Evolutionary conservation across 2,113 vertebrate species (phyloP).

Genomic region (Zingel zingel): DNA sequence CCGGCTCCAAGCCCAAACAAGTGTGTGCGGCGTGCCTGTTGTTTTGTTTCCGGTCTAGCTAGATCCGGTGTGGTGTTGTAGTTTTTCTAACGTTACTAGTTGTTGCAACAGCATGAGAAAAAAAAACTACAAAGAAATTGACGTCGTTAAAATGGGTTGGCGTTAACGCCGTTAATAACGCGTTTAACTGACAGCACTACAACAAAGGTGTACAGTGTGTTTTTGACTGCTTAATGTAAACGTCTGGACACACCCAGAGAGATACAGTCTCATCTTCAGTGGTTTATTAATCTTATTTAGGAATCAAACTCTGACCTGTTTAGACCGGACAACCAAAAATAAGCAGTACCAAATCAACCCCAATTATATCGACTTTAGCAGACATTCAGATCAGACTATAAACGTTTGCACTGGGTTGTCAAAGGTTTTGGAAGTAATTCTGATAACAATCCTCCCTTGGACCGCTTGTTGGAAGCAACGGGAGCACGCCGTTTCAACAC

Average conservation of each 20-base stretch:
- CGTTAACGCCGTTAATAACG: too few species aligned
- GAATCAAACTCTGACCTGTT: not conserved
- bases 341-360: not conserved
- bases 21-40: too few species aligned
- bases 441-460: constrained; percentile 8
- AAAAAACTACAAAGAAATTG: too few species aligned
- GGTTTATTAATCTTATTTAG: not conserved
- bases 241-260: not conserved
- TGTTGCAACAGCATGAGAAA: too few species aligned
- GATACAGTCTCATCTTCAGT: not conserved
- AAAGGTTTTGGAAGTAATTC: not conserved
- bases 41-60: too few species aligned
- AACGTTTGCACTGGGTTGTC: not conserved
- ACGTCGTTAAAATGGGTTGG: too few species aligned
- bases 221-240: not conserved
- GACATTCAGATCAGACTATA: constrained; percentile 3
- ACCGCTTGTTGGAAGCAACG: not conserved
- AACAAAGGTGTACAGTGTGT: not conserved
- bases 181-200: too few species aligned
- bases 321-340: not conserved
- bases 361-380: not conserved
- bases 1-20: too few species aligned
- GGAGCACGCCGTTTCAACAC: not conserved
- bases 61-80: too few species aligned
- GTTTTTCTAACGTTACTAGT: too few species aligned